These are phyloP conservation scores for Augochlora pura DNA, from an alignment of 1,140 invertebrate species.

Conservation along the genomic window DNA sequence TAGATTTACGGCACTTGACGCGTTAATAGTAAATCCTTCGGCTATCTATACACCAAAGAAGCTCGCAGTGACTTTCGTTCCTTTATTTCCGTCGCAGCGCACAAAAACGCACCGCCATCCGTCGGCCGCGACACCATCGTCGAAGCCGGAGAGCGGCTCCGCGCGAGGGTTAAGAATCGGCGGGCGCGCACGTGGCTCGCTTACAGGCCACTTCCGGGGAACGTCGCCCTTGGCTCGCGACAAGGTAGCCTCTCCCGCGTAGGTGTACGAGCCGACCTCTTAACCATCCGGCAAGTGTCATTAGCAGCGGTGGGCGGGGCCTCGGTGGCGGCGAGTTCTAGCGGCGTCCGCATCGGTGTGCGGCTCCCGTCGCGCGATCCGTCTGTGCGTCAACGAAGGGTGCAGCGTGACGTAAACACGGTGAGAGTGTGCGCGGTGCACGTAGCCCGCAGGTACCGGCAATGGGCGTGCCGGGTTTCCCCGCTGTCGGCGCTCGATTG, in stretches of 20 bases:
- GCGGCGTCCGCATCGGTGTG: too few relatives aligned
- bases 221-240: slow-evolving; percentile 44
- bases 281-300: slow-evolving; percentile 61
- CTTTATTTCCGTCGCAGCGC: not conserved
- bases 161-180: slow-evolving; percentile 35
- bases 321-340: not conserved
- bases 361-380: not conserved
- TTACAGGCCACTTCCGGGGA: slow-evolving; percentile 42
- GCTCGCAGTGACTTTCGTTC: too few relatives aligned
- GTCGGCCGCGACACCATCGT: slow-evolving; percentile 2
- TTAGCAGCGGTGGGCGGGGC: slow-evolving; percentile 44
- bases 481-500: not conserved
- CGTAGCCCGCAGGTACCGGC: not conserved
- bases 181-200: slow-evolving; percentile 43
- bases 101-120: not conserved
- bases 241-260: slow-evolving; percentile 36
- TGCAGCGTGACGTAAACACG: slow-evolving; percentile 25
- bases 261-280: slow-evolving; percentile 47
- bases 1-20: too few relatives aligned
- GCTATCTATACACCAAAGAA: too few relatives aligned
- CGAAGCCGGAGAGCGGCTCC: slow-evolving; percentile 24
- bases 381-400: slow-evolving; percentile 11
- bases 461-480: not conserved
- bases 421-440: slow-evolving; percentile 26
- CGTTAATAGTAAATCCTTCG: too few relatives aligned